Evolutionary conservation across 2,888 invertebrate species (phyloP), one percentile per base, ranked within the genome.

Genomic region (Dicranocentrus wangi): DNA sequence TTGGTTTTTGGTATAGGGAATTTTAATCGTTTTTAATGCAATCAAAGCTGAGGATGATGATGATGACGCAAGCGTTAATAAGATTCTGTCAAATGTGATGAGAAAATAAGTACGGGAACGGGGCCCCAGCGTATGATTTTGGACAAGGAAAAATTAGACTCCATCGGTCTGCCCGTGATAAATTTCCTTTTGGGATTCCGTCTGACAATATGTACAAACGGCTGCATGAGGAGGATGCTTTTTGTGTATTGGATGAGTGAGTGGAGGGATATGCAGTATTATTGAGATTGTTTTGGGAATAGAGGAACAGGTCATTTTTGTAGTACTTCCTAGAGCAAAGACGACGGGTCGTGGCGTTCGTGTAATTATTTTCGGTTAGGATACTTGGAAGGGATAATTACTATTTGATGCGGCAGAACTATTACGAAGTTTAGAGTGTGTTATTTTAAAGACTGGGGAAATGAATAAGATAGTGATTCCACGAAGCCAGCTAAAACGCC

Each of bases 81-180:
- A 77, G 60, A 69, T 69, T 77, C 77, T 77, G 69, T 77, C 77
- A 77, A 23, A 60, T 51, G 68, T 77, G 77, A 77, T 69, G 77
- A 61, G 77, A 77, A 77, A 77, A 69, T 77, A 77, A 77, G 42
- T 68, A 68, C 66, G 69, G 39, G 23, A 69, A 55, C n/a, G 19
- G 23, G 47, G 55, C 21, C 19, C n/a, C 19, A 51, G 27, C 21
- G 17, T 51, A 68, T 23, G 47, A 42, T 68, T 68, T 42, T 32
- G 77, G 61, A 27, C 47, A 25, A 53, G 60, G 63, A 77, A 76
- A 77, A 66, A 75, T 75, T 73, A 25, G 63, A 39, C 66, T 77
- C 51, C 69, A 77, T 70, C 32, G 61, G 53, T 77, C 77, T 70
- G 61, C 19, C 23, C 27, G 47, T 76, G 61, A 69, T 70, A 58